Evolutionary conservation across 2,113 vertebrate genomes (phyloP).

Genomic region (Platysternon megacephalum): DNA sequence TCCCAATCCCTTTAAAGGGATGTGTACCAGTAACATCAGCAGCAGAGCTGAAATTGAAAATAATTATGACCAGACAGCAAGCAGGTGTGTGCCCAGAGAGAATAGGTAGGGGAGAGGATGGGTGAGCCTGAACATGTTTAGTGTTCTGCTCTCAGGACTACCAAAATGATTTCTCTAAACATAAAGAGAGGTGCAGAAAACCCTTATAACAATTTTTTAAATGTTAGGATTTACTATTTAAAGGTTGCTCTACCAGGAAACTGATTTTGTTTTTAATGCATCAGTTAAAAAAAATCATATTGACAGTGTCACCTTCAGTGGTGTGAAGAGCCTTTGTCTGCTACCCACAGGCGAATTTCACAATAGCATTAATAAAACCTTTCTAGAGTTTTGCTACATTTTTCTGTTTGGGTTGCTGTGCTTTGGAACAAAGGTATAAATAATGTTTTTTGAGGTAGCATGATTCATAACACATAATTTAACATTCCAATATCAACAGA

Average conservation of each 20-base stretch:
- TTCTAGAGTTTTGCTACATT: conserved; percentile 46
- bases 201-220: not conserved
- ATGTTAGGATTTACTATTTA: not conserved
- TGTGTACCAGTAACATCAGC: not conserved
- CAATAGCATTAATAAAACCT: conserved; percentile 34
- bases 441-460: conserved; percentile 54
- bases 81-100: not conserved
- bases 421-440: conserved; percentile 21
- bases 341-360: not conserved
- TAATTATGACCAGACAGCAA: not conserved
- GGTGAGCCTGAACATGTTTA: not conserved
- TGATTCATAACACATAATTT: conserved; percentile 44
- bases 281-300: not conserved
- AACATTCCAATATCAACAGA: conserved; percentile 66
- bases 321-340: not conserved
- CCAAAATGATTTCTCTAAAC: not conserved
- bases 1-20: not conserved
- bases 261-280: not conserved
- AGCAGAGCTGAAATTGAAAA: not conserved
- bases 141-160: not conserved
- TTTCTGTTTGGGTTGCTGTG: conserved; percentile 45
- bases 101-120: not conserved
- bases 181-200: not conserved
- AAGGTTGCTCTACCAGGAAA: not conserved
- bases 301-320: not conserved